Evolutionary conservation across 2,888 invertebrate species (phyloP).

Genomic region (Anorthoa munda): DNA sequence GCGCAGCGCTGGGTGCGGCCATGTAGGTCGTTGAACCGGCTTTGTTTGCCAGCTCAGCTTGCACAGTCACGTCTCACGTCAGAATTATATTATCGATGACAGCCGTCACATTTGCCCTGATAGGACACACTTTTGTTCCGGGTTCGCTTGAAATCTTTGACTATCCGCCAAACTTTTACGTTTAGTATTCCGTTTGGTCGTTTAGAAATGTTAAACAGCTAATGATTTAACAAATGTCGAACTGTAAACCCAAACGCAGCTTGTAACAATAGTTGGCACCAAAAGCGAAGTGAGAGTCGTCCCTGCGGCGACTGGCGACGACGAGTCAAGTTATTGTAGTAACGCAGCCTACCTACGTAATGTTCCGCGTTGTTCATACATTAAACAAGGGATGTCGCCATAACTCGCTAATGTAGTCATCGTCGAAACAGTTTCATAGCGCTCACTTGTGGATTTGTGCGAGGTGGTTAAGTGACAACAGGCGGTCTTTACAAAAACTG

Average conservation of each 20-base stretch:
- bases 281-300: constrained; percentile 82
- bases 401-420: constrained; percentile 54
- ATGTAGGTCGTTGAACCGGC: constrained; percentile 88
- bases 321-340: constrained; percentile 67
- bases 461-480: constrained; percentile 27
- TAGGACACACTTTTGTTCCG: constrained; percentile 59
- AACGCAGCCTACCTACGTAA: constrained; percentile 70
- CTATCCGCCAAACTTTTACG: constrained; percentile 33
- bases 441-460: constrained; percentile 40
- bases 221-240: constrained; percentile 44
- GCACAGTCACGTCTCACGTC: constrained; percentile 81
- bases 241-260: constrained; percentile 70
- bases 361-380: constrained; percentile 71
- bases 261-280: constrained; percentile 77
- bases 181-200: constrained; percentile 41
- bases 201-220: constrained; percentile 30
- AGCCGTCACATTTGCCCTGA: constrained; percentile 71
- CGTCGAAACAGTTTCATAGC: constrained; percentile 40
- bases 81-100: constrained; percentile 84
- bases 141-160: constrained; percentile 48
- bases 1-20: constrained; percentile 86
- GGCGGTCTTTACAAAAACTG: constrained; percentile 28
- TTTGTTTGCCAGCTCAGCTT: constrained; percentile 91
- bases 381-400: constrained; percentile 68
- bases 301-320: constrained; percentile 41